Evolutionary conservation across 2,797 vertebrate genomes (phyloP).

Genomic region (Notoglanidium macrostoma): DNA sequence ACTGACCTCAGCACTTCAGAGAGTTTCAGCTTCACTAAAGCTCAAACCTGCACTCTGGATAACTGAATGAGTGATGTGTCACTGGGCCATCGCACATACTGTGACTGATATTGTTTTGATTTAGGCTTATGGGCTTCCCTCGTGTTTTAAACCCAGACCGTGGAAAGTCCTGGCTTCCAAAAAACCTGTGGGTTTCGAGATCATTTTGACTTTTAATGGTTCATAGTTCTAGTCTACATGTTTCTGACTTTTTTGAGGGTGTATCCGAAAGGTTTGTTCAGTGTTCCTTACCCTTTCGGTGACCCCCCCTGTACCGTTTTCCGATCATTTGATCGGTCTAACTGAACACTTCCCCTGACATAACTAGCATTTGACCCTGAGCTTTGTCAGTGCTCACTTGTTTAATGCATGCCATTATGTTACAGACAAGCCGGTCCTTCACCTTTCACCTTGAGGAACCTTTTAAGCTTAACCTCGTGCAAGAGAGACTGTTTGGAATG

Average conservation of each 20-base stretch:
- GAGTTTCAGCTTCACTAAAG: conserved; percentile 29
- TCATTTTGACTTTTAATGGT: background rate
- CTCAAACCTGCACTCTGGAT: background rate
- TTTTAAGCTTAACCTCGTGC: conserved; percentile 39
- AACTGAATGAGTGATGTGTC: background rate
- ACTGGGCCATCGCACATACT: conserved; percentile 4
- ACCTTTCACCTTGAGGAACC: conserved; percentile 50
- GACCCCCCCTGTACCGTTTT: conserved; percentile 29
- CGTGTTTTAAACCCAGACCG: conserved; percentile 21
- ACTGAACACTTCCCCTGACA: conserved; percentile 39
- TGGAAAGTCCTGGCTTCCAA: conserved; percentile 4
- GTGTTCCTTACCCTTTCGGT: conserved; percentile 5
- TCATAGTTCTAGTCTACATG: background rate
- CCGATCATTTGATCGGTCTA: conserved; percentile 32
- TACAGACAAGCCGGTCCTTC: conserved; percentile 43
- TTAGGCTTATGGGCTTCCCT: conserved; percentile 8
- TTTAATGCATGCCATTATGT: conserved; percentile 52
- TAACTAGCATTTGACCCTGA: conserved; percentile 50
- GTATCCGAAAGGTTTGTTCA: conserved; percentile 12
- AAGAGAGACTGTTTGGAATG: conserved; percentile 22
- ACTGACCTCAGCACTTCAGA: conserved; percentile 50
- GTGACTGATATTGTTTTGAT: conserved; percentile 33
- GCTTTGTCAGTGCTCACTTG: conserved; percentile 46
- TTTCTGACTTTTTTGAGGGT: background rate
- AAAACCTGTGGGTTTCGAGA: background rate